Evolutionary conservation across 2,888 invertebrate genomes (phyloP), one percentile per base, ranked within the genome.

Genomic region (Cataglyphis livida): DNA sequence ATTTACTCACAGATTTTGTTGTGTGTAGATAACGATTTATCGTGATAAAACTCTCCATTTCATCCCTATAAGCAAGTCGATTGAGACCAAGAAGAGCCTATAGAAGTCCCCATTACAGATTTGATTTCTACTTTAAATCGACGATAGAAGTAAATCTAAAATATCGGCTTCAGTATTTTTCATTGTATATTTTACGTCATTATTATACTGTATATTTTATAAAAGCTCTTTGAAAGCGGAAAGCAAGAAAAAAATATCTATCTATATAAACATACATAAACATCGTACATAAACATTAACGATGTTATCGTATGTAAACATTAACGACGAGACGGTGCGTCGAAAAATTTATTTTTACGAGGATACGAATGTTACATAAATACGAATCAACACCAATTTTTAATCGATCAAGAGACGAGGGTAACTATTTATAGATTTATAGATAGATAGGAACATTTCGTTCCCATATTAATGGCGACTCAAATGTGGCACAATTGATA

Each of bases 71-170:
- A 15, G 66, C 57, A 51, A 59, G 44, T 81, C 57, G 71, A 32
- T 79, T 81, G 21, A 21, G 21, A 21, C 21, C 21, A 0, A 21
- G 21, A 21, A 21, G 21, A 21, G 65, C 57, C 66, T 81, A 90
- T 84, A 66, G 87, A 85, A 81, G 7, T 51, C 51, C n/a, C 90
- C 88, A 89, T 91, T 90, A 88, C 83, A 81, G 85, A 87, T 90
- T 90, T 90, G 90, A 90, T 90, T 90, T 86, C 88, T 81, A 79
- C 74, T 83, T 87, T 85, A 88, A 90, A 90, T 57, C 81, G 71
- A 79, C 68, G 81, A 62, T 79, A 74, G 76, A 88, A 90, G 87
- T 82, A 85, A 68, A 85, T 85, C 74, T 90, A 90, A 91, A 90
- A 89, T 86, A 84, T 83, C 81, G 71, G 79, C 81, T 87, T 85